Conservation (phyloP, 1,140 invertebrate genomes). For the Caenorhabditis latens region DNA sequence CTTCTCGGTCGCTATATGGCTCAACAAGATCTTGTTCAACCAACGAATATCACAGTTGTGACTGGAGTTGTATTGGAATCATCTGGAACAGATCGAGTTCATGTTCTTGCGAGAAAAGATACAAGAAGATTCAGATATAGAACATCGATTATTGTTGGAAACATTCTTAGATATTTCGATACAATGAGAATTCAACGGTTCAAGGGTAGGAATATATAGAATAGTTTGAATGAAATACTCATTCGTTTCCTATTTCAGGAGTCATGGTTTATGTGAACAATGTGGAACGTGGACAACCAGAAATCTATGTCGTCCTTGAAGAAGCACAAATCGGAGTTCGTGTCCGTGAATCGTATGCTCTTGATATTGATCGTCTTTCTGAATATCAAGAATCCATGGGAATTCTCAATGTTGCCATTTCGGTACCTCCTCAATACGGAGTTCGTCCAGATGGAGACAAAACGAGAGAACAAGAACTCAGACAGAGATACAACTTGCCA, state of each 20-base stretch:
- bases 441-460: conserved; percentile 78
- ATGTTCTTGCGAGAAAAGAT: conserved; percentile 75
- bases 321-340: conserved; percentile 77
- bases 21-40: conserved; percentile 76
- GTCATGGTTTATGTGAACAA: conserved; percentile 78
- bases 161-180: conserved; percentile 77
- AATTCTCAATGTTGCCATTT: conserved; percentile 73
- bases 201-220: conserved; percentile 65
- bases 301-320: conserved; percentile 77
- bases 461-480: conserved; percentile 73
- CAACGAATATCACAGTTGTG: conserved; percentile 77
- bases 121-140: conserved; percentile 76
- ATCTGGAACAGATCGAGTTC: conserved; percentile 76
- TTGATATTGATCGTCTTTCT: conserved; percentile 77
- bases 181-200: conserved; percentile 77
- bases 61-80: conserved; percentile 77
- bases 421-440: conserved; percentile 77
- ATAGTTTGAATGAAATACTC: background rate
- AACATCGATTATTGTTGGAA: conserved; percentile 76
- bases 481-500: conserved; percentile 72
- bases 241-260: conserved; percentile 61
- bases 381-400: conserved; percentile 77
- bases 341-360: conserved; percentile 75
- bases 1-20: conserved; percentile 74
- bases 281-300: conserved; percentile 76